Evolutionary conservation across 2,113 vertebrate genomes (phyloP).

Genomic region (Mus musculus): GRCm39 chr2:102440001-102440500

Average conservation of each 20-base stretch:
- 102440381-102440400: background rate
- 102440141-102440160: background rate
- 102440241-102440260: conserved; percentile 96
- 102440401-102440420: background rate
- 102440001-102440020: no score
- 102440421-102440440: background rate
- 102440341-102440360: background rate
- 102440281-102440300: conserved; percentile 94
- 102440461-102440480: background rate
- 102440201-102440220: conserved; percentile 94
- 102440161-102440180: background rate
- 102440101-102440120: background rate
- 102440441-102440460: no score
- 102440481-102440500: background rate
- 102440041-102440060: background rate
- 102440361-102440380: background rate
- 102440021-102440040: no score
- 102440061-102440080: background rate
- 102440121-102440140: background rate
- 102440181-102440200: conserved; percentile 57
- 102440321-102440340: conserved; percentile 83
- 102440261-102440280: conserved; percentile 96
- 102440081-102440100: background rate
- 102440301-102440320: conserved; percentile 94
- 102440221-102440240: conserved; percentile 93